Conservation (phyloP, 92 coral and sea anemone genomes). For the Phenganax marumi region DNA sequence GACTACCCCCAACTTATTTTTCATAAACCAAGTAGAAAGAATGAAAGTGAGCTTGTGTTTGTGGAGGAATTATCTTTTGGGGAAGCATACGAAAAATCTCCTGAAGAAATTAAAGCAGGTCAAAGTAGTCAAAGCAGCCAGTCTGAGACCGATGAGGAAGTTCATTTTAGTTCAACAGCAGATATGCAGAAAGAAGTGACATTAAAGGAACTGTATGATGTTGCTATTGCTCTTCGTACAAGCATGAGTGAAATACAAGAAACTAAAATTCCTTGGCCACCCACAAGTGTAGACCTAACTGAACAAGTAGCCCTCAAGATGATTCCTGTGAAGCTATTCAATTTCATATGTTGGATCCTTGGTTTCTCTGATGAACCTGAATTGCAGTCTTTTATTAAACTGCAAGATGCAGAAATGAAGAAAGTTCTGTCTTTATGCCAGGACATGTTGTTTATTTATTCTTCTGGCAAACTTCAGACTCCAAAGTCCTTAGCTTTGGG, state of each 20-base stretch:
- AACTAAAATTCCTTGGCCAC: conserved; percentile 7
- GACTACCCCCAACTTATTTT: conserved; percentile 10
- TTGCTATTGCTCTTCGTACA: background rate
- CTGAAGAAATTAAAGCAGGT: background rate
- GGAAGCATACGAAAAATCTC: background rate
- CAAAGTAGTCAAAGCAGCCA: conserved; percentile 23
- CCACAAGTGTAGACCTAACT: conserved; percentile 13
- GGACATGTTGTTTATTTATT: conserved; percentile 28
- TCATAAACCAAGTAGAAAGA: conserved; percentile 10
- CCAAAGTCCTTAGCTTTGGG: conserved; percentile 23
- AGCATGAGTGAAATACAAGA: background rate
- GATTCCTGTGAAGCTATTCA: conserved; percentile 17
- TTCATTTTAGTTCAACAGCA: background rate
- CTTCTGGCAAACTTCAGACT: conserved; percentile 11
- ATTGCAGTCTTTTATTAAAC: conserved; percentile 6
- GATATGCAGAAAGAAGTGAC: conserved; percentile 12
- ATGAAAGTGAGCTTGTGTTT: background rate
- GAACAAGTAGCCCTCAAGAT: conserved; percentile 13
- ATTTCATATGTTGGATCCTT: conserved; percentile 14
- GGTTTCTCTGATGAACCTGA: conserved; percentile 19
- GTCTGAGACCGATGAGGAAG: conserved; percentile 28
- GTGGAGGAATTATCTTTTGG: background rate
- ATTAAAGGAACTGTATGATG: conserved; percentile 17
- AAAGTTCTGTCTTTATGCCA: conserved; percentile 19
- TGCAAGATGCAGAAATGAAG: conserved; percentile 17